Base-by-base conservation (phyloP, 1,140 invertebrate genomes). In the Galleria mellonella region DNA sequence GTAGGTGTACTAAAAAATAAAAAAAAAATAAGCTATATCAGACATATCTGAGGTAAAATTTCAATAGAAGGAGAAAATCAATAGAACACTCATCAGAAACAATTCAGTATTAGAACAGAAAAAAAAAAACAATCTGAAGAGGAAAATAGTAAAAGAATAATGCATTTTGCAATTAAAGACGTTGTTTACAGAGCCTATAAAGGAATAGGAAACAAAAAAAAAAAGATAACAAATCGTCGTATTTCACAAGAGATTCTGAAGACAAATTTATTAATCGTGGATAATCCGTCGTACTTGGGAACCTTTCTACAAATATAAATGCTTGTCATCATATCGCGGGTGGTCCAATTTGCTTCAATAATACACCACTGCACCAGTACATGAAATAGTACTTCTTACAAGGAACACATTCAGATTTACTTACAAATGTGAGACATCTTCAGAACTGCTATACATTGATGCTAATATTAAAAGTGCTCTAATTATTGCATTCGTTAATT, bases 221-320 rank as follows among this genome's bases (percentile, higher is more conserved):
- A 31, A 23, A n/a, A n/a, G n/a, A 33, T 36, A 36, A 44, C 36
- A 32, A 33, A 44, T 44, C 9, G 31, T 33, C 17, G 23, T 27
- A 11, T 36, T 44, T 29, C 42, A 27, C 29, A 45, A 45, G 48
- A 45, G 36, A 45, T 40, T 40, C 47, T 36, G 30, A 41, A 36
- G 39, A 46, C 38, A 36, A 46, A 52, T 23, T 23, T 23, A 47
- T 52, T 47, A 47, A 52, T 52, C 37, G 36, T 12, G 35, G 32
- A 48, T 53, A 53, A 53, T 47, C 51, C 45, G 27, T 41, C 15
- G 33, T 36, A 41, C 47, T 48, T 33, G 32, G 13, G 17, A 40
- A 38, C 41, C 38, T 43, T 44, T 41, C 36, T 47, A 29, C 35
- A 48, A 45, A 44, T 38, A 43, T 47, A 47, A 53, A 53, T 31